These are phyloP conservation scores for Himalopsyche japonica DNA, from an alignment of 2,888 invertebrate genomes.

Conservation along the genomic window DNA sequence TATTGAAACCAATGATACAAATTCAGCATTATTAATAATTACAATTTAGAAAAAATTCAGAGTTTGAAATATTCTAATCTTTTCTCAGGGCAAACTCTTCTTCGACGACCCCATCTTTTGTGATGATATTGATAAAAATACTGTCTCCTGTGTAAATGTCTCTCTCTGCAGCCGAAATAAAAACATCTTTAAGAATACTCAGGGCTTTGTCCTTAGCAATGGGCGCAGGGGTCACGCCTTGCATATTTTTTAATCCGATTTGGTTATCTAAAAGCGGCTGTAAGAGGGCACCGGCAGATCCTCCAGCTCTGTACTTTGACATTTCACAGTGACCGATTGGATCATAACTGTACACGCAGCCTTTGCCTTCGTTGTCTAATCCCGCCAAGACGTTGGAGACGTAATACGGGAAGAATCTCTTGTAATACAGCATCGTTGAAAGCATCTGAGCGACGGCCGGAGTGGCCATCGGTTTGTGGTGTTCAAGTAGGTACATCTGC, in stretches of 20 bases:
- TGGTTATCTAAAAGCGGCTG: constrained; percentile 97
- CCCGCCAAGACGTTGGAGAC: constrained; percentile 94
- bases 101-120: constrained; percentile 79
- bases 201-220: constrained; percentile 81
- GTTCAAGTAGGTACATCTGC: constrained; percentile 95
- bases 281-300: constrained; percentile 85
- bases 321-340: constrained; percentile 95
- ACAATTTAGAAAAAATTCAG: neutral
- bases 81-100: constrained; percentile 80
- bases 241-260: constrained; percentile 88
- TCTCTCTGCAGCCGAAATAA: constrained; percentile 96
- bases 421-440: constrained; percentile 93
- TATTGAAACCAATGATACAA: constrained; percentile 1
- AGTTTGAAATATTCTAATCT: constrained; percentile 67
- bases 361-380: constrained; percentile 89
- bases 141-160: constrained; percentile 97
- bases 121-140: constrained; percentile 83
- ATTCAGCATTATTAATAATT: neutral
- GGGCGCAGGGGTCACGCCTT: constrained; percentile 65
- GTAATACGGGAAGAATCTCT: constrained; percentile 98
- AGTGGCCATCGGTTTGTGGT: constrained; percentile 90
- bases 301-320: constrained; percentile 83
- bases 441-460: constrained; percentile 94
- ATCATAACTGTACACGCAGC: constrained; percentile 95
- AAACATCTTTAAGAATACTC: constrained; percentile 88